phyloP scores from a whole-genome alignment of 2,888 invertebrate species.

The Heliconius ismenius region DNA sequence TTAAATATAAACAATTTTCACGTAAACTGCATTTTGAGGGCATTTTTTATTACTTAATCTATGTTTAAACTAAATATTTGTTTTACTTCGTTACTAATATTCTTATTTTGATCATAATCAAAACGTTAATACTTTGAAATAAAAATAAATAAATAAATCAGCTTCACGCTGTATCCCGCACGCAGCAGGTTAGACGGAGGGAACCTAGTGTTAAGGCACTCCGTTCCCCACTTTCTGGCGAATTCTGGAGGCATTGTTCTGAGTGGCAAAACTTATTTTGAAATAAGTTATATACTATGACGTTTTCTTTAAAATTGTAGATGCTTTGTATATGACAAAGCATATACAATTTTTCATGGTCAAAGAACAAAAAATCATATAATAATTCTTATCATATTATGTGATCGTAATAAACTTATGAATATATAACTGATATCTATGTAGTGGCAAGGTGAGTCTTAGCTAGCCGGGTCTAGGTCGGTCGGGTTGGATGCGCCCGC shows the following conservation, averaged over 20 bases:
- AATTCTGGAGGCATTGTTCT: too few relatives aligned
- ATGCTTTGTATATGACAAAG: too few relatives aligned
- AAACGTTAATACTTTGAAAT: not conserved
- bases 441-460: constrained; percentile 37
- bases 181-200: too few relatives aligned
- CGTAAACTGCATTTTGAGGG: not conserved
- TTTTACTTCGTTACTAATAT: not conserved
- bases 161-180: too few relatives aligned
- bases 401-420: not conserved
- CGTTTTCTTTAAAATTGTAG: too few relatives aligned
- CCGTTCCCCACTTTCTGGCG: too few relatives aligned
- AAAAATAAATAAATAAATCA: too few relatives aligned
- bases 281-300: not conserved
- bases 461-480: constrained; percentile 50
- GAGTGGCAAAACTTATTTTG: not conserved
- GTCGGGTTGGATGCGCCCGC: constrained; percentile 44
- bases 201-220: too few relatives aligned
- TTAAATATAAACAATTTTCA: constrained; percentile 21
- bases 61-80: not conserved
- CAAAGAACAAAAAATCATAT: not conserved
- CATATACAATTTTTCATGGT: not conserved
- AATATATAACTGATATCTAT: constrained; percentile 14
- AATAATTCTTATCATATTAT: constrained; percentile 7
- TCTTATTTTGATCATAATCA: not conserved
- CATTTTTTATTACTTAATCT: constrained; percentile 10